These are phyloP conservation scores for Cisticola juncidis DNA, from an alignment of 2,113 vertebrate genomes.

Conservation along the genomic window DNA sequence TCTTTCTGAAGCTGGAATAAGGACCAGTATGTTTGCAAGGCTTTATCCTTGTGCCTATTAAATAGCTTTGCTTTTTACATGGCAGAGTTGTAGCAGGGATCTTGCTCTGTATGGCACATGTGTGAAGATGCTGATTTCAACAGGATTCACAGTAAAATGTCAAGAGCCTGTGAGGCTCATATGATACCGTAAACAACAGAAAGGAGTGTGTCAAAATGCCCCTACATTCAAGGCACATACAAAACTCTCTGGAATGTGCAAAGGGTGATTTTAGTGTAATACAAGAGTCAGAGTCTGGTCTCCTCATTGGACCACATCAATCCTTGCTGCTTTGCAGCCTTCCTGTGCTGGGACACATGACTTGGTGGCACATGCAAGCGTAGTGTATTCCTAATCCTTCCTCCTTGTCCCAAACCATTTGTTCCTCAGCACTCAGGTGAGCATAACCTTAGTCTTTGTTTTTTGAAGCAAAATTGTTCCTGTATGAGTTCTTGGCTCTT, in stretches of 20 bases:
- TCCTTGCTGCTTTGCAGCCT: neutral
- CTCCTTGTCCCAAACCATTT: neutral
- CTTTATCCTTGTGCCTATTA: neutral
- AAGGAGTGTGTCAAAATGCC: neutral
- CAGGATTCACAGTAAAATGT: neutral
- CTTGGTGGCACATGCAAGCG: neutral
- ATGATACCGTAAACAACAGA: neutral
- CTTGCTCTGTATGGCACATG: neutral
- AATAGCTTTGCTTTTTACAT: neutral
- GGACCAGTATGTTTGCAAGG: fast-evolving
- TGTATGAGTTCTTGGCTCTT: neutral
- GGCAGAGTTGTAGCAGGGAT: neutral
- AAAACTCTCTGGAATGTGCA: neutral
- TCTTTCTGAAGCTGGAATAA: neutral
- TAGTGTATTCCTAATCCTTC: neutral
- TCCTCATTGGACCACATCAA: neutral
- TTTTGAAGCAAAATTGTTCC: neutral
- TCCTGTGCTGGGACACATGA: neutral
- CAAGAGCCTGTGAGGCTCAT: neutral
- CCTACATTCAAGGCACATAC: neutral
- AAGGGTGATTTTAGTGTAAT: fast-evolving
- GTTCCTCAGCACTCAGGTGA: neutral
- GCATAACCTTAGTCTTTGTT: neutral
- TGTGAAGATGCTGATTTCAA: neutral
- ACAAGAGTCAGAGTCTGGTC: fast-evolving